Conservation (phyloP, 2,113 vertebrate genomes). For the Odocoileus virginianus region DNA sequence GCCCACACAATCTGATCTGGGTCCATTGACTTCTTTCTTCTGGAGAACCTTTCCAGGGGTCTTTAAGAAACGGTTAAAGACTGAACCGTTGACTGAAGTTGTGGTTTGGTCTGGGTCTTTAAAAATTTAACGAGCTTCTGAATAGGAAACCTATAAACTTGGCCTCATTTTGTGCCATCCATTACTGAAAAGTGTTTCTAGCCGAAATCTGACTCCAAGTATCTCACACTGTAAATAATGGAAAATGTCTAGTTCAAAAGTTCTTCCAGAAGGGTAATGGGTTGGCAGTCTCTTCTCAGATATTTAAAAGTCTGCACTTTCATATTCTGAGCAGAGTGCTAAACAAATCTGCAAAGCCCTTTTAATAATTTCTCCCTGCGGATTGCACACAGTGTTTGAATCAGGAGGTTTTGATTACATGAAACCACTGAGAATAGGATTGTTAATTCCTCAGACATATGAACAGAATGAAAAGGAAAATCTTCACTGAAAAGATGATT, state of each 20-base stretch:
- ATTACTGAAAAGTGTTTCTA: not conserved
- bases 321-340: not conserved
- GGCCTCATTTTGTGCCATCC: not conserved
- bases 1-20: not conserved
- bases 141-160: not conserved
- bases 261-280: not conserved
- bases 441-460: slow-evolving; percentile 33
- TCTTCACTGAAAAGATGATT: slow-evolving; percentile 52
- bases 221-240: slow-evolving; percentile 12
- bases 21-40: not conserved
- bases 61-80: not conserved
- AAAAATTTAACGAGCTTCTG: not conserved
- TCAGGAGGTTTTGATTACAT: slow-evolving; percentile 45
- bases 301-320: slow-evolving; percentile 20
- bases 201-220: not conserved
- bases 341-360: slow-evolving; percentile 45
- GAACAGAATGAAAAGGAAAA: slow-evolving; percentile 27
- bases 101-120: not conserved
- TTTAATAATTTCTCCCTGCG: slow-evolving; percentile 50
- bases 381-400: not conserved
- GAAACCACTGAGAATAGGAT: slow-evolving; percentile 40
- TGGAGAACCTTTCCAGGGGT: not conserved
- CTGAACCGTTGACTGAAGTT: too few species aligned
- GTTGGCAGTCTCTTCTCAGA: not conserved
- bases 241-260: not conserved